Evolutionary conservation across 1,140 invertebrate species (phyloP).

Genomic region (Melipona quadrifasciata): DNA sequence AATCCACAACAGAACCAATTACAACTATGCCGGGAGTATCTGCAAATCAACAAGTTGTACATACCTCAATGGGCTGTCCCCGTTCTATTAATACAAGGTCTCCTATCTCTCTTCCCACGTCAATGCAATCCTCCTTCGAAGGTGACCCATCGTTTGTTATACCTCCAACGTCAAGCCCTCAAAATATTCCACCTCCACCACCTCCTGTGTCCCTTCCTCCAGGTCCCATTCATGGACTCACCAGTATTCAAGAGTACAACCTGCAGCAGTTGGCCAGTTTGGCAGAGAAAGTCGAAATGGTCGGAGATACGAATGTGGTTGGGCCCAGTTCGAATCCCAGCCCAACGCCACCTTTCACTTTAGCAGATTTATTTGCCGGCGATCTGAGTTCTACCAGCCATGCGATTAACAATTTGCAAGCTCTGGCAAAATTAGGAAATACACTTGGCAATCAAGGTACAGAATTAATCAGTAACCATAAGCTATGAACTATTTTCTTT

Average conservation of each 20-base stretch:
- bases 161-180: conserved; percentile 77
- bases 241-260: conserved; percentile 92
- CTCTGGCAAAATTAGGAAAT: conserved; percentile 91
- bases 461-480: conserved; percentile 26
- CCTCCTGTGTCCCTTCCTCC: conserved; percentile 77
- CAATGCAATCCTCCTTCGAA: conserved; percentile 90
- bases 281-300: conserved; percentile 84
- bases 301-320: conserved; percentile 76
- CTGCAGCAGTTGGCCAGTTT: conserved; percentile 90
- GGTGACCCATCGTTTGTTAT: conserved; percentile 82
- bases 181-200: conserved; percentile 80
- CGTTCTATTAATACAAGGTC: conserved; percentile 84
- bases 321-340: conserved; percentile 85
- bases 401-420: conserved; percentile 93
- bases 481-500: background rate
- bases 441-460: conserved; percentile 86
- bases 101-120: conserved; percentile 86
- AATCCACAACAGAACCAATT: conserved; percentile 61
- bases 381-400: conserved; percentile 87
- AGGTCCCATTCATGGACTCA: conserved; percentile 82
- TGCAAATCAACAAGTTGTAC: conserved; percentile 72
- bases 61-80: conserved; percentile 79
- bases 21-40: conserved; percentile 64
- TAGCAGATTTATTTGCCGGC: conserved; percentile 88
- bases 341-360: conserved; percentile 86